Percentiles rank a stretch among this genome's conserved stretches.
These are phyloP conservation scores for Alca torda DNA, from an alignment of 2,797 vertebrate genomes.

Conservation along the genomic window DNA sequence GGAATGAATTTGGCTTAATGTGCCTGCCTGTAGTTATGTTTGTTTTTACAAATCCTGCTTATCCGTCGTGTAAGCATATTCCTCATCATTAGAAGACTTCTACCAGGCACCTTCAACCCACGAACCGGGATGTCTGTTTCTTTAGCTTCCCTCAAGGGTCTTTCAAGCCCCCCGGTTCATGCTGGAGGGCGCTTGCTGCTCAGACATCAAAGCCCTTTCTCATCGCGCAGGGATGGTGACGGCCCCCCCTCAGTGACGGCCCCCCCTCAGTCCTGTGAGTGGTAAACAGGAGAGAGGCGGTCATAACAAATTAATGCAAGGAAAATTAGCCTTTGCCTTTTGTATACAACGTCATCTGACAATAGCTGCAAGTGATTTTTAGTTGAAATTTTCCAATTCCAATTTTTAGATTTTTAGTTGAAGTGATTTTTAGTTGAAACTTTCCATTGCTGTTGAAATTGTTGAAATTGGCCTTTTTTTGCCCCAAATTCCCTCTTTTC, in stretches of 20 bases:
- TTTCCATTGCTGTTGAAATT: neutral
- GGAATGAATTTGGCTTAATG: neutral
- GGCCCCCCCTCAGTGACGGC: neutral
- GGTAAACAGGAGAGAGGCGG: neutral
- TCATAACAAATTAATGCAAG: neutral
- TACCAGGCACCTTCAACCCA: neutral
- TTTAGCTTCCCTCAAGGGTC: neutral
- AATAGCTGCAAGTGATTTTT: neutral
- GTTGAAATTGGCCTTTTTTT: neutral
- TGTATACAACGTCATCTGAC: neutral
- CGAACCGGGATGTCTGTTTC: neutral
- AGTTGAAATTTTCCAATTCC: neutral
- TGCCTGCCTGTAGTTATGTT: slow-evolving; percentile 16
- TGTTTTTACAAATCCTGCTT: slow-evolving; percentile 53
- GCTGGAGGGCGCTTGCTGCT: neutral
- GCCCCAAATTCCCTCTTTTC: neutral
- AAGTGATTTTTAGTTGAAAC: neutral
- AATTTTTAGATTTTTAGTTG: neutral
- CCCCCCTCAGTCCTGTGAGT: neutral
- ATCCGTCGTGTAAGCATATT: neutral
- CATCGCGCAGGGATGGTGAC: neutral
- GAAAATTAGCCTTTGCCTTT: neutral
- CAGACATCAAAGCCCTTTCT: neutral
- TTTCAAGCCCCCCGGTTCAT: neutral
- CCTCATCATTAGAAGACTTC: neutral